phyloP scores from a whole-genome alignment of 1,140 invertebrate species.

The Arion vulgaris region DNA sequence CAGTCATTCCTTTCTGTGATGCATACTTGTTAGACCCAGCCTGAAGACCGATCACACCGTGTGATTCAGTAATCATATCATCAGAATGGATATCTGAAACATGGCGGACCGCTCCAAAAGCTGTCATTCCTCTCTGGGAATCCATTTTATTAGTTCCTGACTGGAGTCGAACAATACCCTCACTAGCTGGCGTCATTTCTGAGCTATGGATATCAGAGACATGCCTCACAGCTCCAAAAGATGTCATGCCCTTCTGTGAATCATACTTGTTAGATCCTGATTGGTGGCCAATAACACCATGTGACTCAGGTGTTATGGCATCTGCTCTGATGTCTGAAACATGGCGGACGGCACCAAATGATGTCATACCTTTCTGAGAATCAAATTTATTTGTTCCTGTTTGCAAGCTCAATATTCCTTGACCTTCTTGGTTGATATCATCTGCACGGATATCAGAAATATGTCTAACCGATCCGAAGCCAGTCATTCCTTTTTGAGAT shows the following conservation, averaged over 20 bases:
- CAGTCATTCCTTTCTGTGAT: constrained; percentile 78
- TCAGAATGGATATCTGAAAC: constrained; percentile 76
- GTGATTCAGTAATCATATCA: constrained; percentile 80
- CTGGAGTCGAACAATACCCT: constrained; percentile 86
- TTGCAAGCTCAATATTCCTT: background rate
- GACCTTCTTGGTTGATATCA: background rate
- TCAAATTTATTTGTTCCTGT: background rate
- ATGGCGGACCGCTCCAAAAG: constrained; percentile 91
- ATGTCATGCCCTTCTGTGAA: background rate
- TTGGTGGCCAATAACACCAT: background rate
- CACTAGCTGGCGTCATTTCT: constrained; percentile 77
- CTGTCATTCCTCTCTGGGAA: constrained; percentile 83
- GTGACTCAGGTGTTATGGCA: background rate
- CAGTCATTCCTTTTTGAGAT: background rate
- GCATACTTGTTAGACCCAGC: constrained; percentile 90
- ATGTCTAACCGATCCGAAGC: background rate
- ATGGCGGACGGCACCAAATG: background rate
- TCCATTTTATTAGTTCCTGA: constrained; percentile 82
- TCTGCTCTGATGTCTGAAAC: background rate
- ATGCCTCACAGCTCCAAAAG: constrained; percentile 2
- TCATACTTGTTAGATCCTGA: background rate
- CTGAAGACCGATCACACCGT: constrained; percentile 92
- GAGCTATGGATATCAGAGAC: background rate
- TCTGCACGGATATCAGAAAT: background rate
- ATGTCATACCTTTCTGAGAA: background rate